These are phyloP conservation scores for Doris montereyensis DNA, from an alignment of 2,888 invertebrate species.

Conservation along the genomic window DNA sequence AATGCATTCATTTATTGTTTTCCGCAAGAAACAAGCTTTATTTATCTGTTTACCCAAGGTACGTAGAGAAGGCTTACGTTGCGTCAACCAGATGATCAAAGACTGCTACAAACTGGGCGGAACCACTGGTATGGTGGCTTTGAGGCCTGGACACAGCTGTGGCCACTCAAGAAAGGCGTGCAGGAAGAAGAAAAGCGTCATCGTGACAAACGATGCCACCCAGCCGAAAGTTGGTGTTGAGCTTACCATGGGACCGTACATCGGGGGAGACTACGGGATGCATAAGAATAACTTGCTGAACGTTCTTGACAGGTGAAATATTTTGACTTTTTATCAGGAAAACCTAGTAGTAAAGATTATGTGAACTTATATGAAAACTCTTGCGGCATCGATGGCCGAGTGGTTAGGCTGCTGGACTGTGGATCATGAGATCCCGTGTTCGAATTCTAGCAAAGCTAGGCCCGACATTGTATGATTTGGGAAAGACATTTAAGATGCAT, in stretches of 20 bases:
- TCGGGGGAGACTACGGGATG: constrained; percentile 25
- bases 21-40: too few relatives aligned
- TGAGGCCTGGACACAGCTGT: constrained; percentile 83
- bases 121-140: constrained; percentile 88
- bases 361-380: too few relatives aligned
- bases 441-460: too few relatives aligned
- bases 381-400: too few relatives aligned
- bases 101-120: constrained; percentile 54
- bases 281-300: constrained; percentile 18
- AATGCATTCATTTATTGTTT: too few relatives aligned
- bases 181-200: background rate
- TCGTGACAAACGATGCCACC: background rate
- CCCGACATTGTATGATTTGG: too few relatives aligned
- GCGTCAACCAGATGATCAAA: constrained; percentile 49
- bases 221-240: background rate
- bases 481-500: too few relatives aligned
- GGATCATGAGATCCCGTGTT: too few relatives aligned
- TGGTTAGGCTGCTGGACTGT: too few relatives aligned
- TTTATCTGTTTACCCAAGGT: constrained; percentile 35
- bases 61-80: constrained; percentile 48
- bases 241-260: constrained; percentile 28
- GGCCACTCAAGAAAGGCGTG: constrained; percentile 81
- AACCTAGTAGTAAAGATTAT: too few relatives aligned
- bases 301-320: constrained; percentile 51
- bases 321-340: too few relatives aligned